Conservation (phyloP, 2,797 vertebrate genomes). For the Cercopithecus hamlyni region DNA sequence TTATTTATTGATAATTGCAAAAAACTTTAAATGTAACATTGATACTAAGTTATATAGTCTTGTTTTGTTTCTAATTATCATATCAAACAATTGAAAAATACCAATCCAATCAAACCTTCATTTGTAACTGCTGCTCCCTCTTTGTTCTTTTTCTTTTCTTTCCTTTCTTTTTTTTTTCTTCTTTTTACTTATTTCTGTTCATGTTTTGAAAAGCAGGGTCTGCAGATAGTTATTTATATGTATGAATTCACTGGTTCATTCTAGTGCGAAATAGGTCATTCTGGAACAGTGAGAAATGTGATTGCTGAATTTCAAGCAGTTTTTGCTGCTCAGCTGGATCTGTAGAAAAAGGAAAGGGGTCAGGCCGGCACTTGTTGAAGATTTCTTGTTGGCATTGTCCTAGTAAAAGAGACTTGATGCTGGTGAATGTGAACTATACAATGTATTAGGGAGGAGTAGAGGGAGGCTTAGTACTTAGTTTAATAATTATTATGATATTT, state of each 20-base stretch:
- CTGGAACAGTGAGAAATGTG: conserved; percentile 88
- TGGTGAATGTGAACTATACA: conserved; percentile 79
- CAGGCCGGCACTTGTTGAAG: conserved; percentile 81
- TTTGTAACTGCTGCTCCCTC: not conserved
- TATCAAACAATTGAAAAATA: conserved; percentile 58
- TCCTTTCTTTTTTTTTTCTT: conserved; percentile 37
- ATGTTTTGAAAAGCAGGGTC: conserved; percentile 85
- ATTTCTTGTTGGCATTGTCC: conserved; percentile 85
- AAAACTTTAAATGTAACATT: conserved; percentile 28
- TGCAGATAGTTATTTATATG: conserved; percentile 90
- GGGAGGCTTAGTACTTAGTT: not conserved
- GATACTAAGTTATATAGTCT: not conserved
- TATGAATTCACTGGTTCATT: conserved; percentile 92
- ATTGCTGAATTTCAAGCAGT: conserved; percentile 90
- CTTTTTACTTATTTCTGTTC: conserved; percentile 74
- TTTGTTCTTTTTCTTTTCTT: conserved; percentile 40
- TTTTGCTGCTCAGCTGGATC: conserved; percentile 85
- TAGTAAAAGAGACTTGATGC: conserved; percentile 83
- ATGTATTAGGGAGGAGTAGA: not conserved
- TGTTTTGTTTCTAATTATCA: conserved; percentile 63
- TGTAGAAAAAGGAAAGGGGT: conserved; percentile 87
- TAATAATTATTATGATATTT: not conserved
- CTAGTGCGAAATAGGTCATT: conserved; percentile 91
- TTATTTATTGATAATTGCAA: conserved; percentile 33
- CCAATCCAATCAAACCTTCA: conserved; percentile 59